These are phyloP conservation scores for Lordiphosa collinella DNA, from an alignment of 1,140 invertebrate genomes.

Conservation along the genomic window DNA sequence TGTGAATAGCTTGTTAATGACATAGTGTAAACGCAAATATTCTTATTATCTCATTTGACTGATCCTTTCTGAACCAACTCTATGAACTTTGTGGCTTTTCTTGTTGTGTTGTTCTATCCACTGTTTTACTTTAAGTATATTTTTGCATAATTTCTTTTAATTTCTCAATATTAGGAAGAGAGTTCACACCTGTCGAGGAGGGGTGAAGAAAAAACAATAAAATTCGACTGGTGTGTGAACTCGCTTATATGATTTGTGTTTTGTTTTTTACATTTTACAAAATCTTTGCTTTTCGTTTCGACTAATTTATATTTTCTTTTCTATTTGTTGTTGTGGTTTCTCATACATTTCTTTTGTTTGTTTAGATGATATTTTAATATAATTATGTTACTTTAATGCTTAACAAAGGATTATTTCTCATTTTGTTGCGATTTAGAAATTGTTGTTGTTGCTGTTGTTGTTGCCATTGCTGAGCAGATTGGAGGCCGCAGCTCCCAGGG, in stretches of 20 bases:
- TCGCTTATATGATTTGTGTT: conserved; percentile 24
- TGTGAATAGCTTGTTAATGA: too few species aligned
- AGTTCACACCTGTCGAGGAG: neutral
- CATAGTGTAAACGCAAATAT: too few species aligned
- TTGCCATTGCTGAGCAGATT: conserved; percentile 48
- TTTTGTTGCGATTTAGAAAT: conserved; percentile 36
- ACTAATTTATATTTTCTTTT: conserved; percentile 27
- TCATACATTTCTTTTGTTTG: conserved; percentile 19
- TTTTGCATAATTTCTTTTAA: neutral
- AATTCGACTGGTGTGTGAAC: too few species aligned
- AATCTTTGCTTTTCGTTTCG: conserved; percentile 22
- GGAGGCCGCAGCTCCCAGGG: conserved; percentile 58
- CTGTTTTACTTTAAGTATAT: too few species aligned
- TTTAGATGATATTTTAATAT: conserved; percentile 50
- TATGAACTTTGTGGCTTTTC: too few species aligned
- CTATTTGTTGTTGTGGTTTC: neutral
- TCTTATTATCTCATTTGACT: too few species aligned
- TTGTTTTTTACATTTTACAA: conserved; percentile 50
- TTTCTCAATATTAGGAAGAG: too few species aligned
- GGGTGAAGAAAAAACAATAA: conserved; percentile 11
- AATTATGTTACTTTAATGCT: conserved; percentile 65
- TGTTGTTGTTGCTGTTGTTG: conserved; percentile 23
- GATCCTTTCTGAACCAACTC: too few species aligned
- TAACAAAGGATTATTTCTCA: conserved; percentile 67
- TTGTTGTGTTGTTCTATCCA: too few species aligned